Conservation (phyloP, 2,113 vertebrate genomes). For the Festucalex cinctus region DNA sequence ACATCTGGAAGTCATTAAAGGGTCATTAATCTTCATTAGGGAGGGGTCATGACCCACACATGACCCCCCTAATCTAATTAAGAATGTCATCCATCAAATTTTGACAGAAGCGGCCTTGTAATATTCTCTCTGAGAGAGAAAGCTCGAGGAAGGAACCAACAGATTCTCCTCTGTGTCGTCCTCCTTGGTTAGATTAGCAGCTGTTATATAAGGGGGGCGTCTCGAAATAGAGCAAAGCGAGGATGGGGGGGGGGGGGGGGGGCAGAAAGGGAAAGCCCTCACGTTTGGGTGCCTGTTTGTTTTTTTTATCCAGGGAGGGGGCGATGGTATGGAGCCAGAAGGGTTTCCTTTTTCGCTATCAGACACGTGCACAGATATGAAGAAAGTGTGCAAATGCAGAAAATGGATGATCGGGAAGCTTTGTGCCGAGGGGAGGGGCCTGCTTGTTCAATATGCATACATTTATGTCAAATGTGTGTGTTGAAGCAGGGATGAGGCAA, state of each 20-base stretch:
- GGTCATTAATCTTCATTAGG: no score
- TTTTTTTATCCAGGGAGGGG: slow-evolving; percentile 10
- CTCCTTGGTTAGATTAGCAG: slow-evolving; percentile 56
- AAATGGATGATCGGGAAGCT: slow-evolving; percentile 4
- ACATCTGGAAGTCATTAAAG: no score
- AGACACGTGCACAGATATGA: slow-evolving; percentile 2
- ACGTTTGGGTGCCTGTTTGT: slow-evolving; percentile 58
- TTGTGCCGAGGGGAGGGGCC: not conserved
- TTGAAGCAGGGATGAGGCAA: no score
- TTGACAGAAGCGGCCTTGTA: no score
- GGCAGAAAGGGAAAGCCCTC: slow-evolving; percentile 59
- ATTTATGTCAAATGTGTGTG: no score
- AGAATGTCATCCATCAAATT: no score
- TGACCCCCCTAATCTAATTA: no score
- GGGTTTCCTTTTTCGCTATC: slow-evolving; percentile 54
- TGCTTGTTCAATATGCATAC: not conserved
- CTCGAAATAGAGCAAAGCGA: slow-evolving; percentile 60
- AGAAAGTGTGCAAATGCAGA: slow-evolving; percentile 11
- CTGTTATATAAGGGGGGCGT: slow-evolving; percentile 62
- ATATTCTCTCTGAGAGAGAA: no score
- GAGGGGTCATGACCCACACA: no score
- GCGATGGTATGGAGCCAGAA: slow-evolving; percentile 39
- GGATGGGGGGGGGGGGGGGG: slow-evolving; percentile 39
- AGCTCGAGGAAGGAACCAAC: slow-evolving; percentile 54
- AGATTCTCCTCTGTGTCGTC: slow-evolving; percentile 64